A percentile compares a stretch with the other conserved stretches of the same genome.
Conservation (phyloP, 2,888 invertebrate species). For the Tachina grossa region DNA sequence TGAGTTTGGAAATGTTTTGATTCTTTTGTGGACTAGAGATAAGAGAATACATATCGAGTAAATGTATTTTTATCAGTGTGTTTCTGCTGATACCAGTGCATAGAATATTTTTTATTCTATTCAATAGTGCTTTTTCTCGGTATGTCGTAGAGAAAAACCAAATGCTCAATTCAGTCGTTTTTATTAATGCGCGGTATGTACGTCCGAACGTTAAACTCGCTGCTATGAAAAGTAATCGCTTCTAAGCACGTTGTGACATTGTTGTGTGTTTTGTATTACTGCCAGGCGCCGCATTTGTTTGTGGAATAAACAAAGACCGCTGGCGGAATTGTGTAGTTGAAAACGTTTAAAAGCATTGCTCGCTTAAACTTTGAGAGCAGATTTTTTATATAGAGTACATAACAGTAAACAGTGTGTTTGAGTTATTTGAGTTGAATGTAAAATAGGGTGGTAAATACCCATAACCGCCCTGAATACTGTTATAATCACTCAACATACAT, state of each 20-base stretch:
- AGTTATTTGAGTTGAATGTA: conserved; percentile 11
- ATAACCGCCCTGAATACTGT: conserved; percentile 66
- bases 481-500: conserved; percentile 22
- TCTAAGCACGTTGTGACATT: conserved; percentile 13
- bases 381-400: neutral
- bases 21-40: conserved; percentile 53
- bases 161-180: conserved; percentile 76
- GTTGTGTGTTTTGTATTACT: conserved; percentile 16
- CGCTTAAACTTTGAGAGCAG: conserved; percentile 36
- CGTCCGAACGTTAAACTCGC: conserved; percentile 48
- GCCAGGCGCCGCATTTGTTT: conserved; percentile 15
- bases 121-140: conserved; percentile 40
- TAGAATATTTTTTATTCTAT: conserved; percentile 32
- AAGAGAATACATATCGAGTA: conserved; percentile 53
- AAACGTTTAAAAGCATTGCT: conserved; percentile 17
- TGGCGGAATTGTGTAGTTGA: conserved; percentile 1
- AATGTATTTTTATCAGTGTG: conserved; percentile 18
- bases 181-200: conserved; percentile 46
- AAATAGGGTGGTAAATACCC: conserved; percentile 68
- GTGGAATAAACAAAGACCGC: conserved; percentile 27
- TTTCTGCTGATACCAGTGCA: conserved; percentile 11
- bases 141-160: conserved; percentile 72
- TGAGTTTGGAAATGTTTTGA: conserved; percentile 41
- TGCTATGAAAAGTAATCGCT: conserved; percentile 20
- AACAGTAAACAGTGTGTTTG: neutral